A percentile compares a stretch with the other conserved stretches of the same genome.
phyloP scores from a whole-genome alignment of 2,797 vertebrate species.

The Pseudocheirus occidentalis region DNA sequence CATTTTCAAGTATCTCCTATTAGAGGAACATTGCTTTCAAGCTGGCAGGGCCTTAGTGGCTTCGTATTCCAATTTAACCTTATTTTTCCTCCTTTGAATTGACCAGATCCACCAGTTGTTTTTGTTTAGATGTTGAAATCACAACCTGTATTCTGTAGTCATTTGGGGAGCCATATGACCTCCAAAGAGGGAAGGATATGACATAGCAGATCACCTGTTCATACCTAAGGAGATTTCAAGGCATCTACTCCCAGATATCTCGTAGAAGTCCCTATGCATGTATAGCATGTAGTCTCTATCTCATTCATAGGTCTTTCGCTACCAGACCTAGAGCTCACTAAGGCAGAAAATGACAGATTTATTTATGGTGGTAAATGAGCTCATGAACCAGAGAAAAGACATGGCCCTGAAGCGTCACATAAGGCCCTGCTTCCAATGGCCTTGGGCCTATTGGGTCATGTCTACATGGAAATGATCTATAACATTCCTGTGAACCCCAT shows the following conservation, averaged over 20 bases:
- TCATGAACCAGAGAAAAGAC: slow-evolving; percentile 9
- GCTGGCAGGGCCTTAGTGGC: neutral
- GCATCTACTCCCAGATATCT: slow-evolving; percentile 23
- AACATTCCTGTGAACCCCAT: neutral
- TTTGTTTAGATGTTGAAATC: slow-evolving; percentile 10
- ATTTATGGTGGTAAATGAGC: slow-evolving; percentile 1
- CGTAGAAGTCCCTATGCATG: slow-evolving; percentile 4
- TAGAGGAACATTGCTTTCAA: slow-evolving; percentile 4
- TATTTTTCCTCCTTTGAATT: slow-evolving; percentile 40
- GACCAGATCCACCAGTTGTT: slow-evolving; percentile 25
- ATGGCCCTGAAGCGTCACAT: neutral
- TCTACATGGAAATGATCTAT: neutral
- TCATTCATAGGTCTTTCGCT: slow-evolving; percentile 34
- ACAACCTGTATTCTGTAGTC: slow-evolving; percentile 13
- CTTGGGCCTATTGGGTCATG: neutral
- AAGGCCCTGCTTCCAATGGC: neutral
- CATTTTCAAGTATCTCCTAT: neutral
- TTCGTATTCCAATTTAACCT: neutral
- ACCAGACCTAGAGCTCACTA: neutral
- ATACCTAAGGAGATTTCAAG: neutral
- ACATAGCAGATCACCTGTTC: neutral
- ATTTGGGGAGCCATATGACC: slow-evolving; percentile 14
- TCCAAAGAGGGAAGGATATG: neutral
- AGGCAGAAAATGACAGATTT: neutral
- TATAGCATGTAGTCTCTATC: slow-evolving; percentile 11